Conservation (phyloP, 2,888 invertebrate species). For the Agrochola litura region DNA sequence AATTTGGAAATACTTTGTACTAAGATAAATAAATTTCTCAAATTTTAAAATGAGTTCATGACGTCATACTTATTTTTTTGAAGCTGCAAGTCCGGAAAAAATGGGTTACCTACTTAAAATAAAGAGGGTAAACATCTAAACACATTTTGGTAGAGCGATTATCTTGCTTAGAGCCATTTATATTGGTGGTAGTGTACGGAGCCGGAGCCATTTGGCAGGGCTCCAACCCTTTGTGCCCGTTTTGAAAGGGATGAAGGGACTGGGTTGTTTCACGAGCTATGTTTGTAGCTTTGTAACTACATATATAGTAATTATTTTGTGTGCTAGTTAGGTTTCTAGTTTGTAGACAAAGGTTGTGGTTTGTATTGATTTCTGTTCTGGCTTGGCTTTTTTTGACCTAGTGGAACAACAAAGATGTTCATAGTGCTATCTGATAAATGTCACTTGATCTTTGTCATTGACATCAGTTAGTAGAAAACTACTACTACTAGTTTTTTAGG, state of each 20-base stretch:
- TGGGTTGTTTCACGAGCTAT: conserved; percentile 44
- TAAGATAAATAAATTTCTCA: neutral
- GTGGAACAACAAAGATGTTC: neutral
- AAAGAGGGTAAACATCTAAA: conserved; percentile 20
- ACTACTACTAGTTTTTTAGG: too few relatives aligned
- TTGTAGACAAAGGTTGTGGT: conserved; percentile 25
- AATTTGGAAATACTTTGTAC: neutral
- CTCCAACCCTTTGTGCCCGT: conserved; percentile 64
- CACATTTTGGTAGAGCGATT: conserved; percentile 49
- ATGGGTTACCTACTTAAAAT: conserved; percentile 11
- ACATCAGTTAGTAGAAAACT: neutral
- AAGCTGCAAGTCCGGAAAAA: neutral
- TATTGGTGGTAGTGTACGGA: conserved; percentile 32
- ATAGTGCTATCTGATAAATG: neutral
- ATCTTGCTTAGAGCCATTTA: conserved; percentile 49
- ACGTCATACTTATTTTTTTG: neutral
- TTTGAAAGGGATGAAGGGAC: conserved; percentile 57
- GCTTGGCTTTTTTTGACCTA: neutral
- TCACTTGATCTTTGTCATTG: neutral
- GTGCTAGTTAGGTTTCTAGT: conserved; percentile 38
- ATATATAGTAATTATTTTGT: conserved; percentile 59
- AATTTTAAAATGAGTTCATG: neutral
- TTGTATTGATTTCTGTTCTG: conserved; percentile 40
- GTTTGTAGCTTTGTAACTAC: conserved; percentile 47
- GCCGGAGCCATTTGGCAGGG: conserved; percentile 64